These are phyloP conservation scores for Metopolophium dirhodum DNA, from an alignment of 1,140 invertebrate species.

Conservation along the genomic window DNA sequence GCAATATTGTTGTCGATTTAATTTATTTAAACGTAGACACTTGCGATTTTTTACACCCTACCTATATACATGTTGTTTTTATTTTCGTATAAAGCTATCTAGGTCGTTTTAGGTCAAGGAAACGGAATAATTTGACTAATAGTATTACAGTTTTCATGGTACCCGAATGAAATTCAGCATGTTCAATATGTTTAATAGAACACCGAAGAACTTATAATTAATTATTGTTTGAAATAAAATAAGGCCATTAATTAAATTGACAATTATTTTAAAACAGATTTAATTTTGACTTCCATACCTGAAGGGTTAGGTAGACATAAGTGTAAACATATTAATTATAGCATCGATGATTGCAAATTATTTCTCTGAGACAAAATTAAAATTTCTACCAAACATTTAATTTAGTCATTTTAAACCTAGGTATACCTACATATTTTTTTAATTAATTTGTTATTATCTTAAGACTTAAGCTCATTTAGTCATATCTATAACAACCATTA, in stretches of 20 bases:
- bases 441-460: too few relatives aligned
- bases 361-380: not conserved
- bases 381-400: too few relatives aligned
- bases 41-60: not conserved
- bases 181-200: not conserved
- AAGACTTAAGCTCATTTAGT: too few relatives aligned
- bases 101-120: constrained; percentile 11
- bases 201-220: not conserved
- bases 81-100: not conserved
- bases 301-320: not conserved
- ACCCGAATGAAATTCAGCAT: not conserved
- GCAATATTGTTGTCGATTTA: not conserved
- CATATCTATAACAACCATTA: too few relatives aligned
- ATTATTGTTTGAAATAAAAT: not conserved
- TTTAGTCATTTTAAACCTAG: too few relatives aligned
- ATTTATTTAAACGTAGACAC: not conserved
- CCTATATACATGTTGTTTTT: not conserved
- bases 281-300: not conserved
- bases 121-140: not conserved
- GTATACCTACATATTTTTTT: too few relatives aligned
- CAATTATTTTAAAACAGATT: not conserved
- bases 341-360: not conserved
- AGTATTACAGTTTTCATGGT: not conserved
- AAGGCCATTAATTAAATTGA: not conserved
- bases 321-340: not conserved